phyloP scores from a whole-genome alignment of 2,888 invertebrate genomes.

The Sclerodermus sp. region DNA sequence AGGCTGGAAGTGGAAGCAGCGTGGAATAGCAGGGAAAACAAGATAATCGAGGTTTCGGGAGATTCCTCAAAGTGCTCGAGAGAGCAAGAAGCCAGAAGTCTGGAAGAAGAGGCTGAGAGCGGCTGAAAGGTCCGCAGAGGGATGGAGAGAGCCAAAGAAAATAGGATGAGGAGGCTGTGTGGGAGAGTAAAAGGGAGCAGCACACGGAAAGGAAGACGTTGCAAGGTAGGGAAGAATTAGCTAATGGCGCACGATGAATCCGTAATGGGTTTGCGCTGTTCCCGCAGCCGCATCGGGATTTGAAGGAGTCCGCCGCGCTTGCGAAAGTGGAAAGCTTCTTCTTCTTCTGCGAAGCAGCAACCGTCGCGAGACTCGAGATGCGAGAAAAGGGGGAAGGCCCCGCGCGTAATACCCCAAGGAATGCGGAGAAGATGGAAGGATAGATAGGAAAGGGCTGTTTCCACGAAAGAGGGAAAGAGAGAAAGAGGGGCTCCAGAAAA shows the following conservation, averaged over 20 bases:
- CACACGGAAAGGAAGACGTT: slow-evolving; percentile 47
- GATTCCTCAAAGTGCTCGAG: too few relatives aligned
- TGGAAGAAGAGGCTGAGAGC: too few relatives aligned
- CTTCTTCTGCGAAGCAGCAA: neutral
- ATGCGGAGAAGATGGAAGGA: slow-evolving; percentile 55
- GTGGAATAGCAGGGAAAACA: slow-evolving; percentile 8
- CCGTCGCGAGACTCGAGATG: neutral
- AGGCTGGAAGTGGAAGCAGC: slow-evolving; percentile 2
- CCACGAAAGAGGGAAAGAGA: slow-evolving; percentile 5
- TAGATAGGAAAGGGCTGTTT: slow-evolving; percentile 44
- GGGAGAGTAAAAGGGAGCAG: slow-evolving; percentile 29
- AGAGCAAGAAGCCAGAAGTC: too few relatives aligned
- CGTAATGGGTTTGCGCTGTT: slow-evolving; percentile 57
- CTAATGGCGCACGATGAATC: slow-evolving; percentile 58
- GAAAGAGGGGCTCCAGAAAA: slow-evolving; percentile 21
- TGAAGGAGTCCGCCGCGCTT: slow-evolving; percentile 29
- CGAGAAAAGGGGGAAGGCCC: neutral
- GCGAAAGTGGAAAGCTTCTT: neutral
- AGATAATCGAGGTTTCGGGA: slow-evolving; percentile 3
- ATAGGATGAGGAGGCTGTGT: slow-evolving; percentile 24
- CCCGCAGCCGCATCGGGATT: slow-evolving; percentile 49
- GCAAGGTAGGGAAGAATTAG: slow-evolving; percentile 52
- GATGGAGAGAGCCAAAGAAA: slow-evolving; percentile 2
- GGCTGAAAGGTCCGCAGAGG: slow-evolving; percentile 26
- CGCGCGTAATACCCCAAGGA: slow-evolving; percentile 56